Percentiles rank a stretch among this genome's conserved stretches.
Evolutionary conservation across 2,888 invertebrate species (phyloP).

Genomic region (Eupelmus urozonus): DNA sequence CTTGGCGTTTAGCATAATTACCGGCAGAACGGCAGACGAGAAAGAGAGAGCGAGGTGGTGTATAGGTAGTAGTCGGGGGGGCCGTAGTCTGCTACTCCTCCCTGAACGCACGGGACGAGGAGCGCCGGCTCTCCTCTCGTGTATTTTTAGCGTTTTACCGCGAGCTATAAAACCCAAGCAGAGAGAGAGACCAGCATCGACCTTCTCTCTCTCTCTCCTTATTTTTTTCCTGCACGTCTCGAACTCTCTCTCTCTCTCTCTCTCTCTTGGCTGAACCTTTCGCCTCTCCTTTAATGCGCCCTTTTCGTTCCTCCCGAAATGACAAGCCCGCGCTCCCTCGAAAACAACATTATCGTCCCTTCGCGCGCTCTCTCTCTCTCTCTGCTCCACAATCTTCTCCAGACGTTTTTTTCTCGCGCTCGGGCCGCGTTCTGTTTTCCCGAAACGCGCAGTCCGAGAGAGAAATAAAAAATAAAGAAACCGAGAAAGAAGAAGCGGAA

Average conservation of each 20-base stretch:
- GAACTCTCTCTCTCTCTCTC: constrained; percentile 45
- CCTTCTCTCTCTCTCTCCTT: constrained; percentile 57
- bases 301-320: constrained; percentile 18
- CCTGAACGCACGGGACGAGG: background rate
- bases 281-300: constrained; percentile 3
- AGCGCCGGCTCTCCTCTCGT: constrained; percentile 5
- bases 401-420: background rate
- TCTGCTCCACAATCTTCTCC: background rate
- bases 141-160: constrained; percentile 66
- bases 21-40: constrained; percentile 17
- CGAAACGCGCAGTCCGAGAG: constrained; percentile 39
- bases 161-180: constrained; percentile 62
- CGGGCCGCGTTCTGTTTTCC: background rate
- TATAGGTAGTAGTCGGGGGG: background rate
- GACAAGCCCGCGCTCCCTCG: constrained; percentile 34
- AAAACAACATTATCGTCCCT: constrained; percentile 21
- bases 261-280: constrained; percentile 16
- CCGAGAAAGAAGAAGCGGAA: background rate
- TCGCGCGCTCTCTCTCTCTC: background rate
- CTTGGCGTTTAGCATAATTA: constrained; percentile 51
- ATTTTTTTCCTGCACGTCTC: constrained; percentile 14
- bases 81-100: background rate
- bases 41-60: too few species aligned
- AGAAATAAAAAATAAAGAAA: background rate
- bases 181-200: constrained; percentile 56